These are phyloP conservation scores for Chiloscyllium punctatum DNA, from an alignment of 2,797 vertebrate genomes.

Conservation along the genomic window DNA sequence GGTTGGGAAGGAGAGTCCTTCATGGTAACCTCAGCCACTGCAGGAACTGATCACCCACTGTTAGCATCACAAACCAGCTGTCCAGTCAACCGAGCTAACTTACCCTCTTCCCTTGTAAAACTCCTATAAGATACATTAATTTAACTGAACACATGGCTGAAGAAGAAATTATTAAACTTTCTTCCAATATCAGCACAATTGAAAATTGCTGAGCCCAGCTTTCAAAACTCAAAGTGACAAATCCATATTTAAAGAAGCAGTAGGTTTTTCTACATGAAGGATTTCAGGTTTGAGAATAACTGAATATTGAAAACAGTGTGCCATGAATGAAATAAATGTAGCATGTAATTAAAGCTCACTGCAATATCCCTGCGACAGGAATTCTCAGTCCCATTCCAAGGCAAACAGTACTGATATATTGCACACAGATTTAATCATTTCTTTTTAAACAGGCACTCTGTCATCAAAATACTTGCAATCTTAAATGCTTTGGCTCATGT, in stretches of 20 bases:
- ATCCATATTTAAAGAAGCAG: background rate
- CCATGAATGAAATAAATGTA: conserved; percentile 5
- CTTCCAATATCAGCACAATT: background rate
- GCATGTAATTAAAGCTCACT: background rate
- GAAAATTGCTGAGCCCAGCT: background rate
- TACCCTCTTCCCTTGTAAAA: no score
- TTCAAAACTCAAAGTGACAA: background rate
- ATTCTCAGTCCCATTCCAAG: background rate
- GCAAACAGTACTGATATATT: background rate
- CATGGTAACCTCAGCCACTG: no score
- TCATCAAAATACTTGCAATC: conserved; percentile 14
- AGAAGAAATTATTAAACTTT: background rate
- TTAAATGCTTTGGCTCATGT: conserved; percentile 3
- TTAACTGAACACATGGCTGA: background rate
- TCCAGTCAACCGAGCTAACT: no score
- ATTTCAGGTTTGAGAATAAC: background rate
- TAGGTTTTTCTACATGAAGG: background rate
- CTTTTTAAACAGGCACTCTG: background rate
- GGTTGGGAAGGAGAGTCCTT: no score
- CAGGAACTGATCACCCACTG: no score
- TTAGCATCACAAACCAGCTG: no score
- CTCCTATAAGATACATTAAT: background rate
- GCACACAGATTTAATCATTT: background rate
- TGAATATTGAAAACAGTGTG: background rate
- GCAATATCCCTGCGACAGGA: background rate